Percentiles rank a stretch among this genome's conserved stretches.
Conservation (phyloP, 2,797 vertebrate genomes). For the Cynopterus sphinx region DNA sequence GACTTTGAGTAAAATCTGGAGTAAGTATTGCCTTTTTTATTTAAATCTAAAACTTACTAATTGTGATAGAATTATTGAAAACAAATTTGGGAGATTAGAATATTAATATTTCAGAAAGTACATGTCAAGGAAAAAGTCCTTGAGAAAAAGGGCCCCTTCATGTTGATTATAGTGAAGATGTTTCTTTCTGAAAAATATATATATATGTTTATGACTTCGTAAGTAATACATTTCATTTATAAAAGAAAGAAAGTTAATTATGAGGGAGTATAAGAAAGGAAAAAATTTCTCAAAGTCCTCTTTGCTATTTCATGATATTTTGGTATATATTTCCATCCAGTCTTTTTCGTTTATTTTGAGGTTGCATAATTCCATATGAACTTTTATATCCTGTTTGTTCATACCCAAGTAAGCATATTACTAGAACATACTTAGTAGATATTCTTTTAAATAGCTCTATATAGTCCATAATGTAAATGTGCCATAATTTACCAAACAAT, state of each 20-base stretch:
- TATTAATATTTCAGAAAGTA: not conserved
- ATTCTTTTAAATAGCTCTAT: not conserved
- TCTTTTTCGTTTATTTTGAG: not conserved
- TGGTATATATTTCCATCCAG: not conserved
- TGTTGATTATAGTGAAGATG: not conserved
- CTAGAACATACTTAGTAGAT: not conserved
- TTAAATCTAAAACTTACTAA: not conserved
- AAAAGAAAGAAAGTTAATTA: not conserved
- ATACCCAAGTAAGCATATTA: not conserved
- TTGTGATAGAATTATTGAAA: not conserved
- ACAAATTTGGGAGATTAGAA: not conserved
- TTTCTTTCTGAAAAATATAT: not conserved
- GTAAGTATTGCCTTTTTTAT: slow-evolving; percentile 84
- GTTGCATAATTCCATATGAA: not conserved
- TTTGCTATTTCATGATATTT: not conserved
- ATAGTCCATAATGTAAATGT: not conserved
- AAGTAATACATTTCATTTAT: slow-evolving; percentile 12
- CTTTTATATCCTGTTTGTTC: not conserved
- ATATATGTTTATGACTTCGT: not conserved
- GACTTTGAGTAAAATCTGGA: slow-evolving; percentile 89
- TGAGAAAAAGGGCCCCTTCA: not conserved
- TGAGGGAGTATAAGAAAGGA: not conserved
- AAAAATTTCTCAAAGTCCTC: not conserved
- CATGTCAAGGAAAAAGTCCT: not conserved
- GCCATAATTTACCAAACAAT: not conserved